Evolutionary conservation across 2,113 vertebrate species (phyloP).

Genomic region (Pelmatolapia mariae): DNA sequence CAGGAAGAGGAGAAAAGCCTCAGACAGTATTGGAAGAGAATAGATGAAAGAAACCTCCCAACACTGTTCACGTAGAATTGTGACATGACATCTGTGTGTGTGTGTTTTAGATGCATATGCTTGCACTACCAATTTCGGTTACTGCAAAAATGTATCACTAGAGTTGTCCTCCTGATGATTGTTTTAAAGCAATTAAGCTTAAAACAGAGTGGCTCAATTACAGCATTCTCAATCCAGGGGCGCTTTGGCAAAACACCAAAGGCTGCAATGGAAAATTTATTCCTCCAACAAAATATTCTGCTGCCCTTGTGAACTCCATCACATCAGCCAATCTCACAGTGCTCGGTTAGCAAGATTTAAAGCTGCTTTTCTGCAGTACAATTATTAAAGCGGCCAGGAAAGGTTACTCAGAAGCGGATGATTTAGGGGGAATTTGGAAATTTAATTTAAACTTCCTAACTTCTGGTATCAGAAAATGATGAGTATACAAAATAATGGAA

Average conservation of each 20-base stretch:
- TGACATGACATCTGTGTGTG: background rate
- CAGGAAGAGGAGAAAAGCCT: background rate
- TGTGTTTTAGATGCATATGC: background rate
- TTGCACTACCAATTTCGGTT: background rate
- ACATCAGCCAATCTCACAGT: background rate
- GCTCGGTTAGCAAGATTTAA: background rate
- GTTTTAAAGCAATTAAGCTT: background rate
- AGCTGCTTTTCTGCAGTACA: background rate
- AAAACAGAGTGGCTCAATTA: background rate
- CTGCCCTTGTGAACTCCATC: slow-evolving; percentile 24
- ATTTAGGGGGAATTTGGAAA: background rate
- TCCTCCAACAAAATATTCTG: slow-evolving; percentile 12
- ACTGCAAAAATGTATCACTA: background rate
- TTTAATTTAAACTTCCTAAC: background rate
- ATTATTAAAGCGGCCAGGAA: background rate
- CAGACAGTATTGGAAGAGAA: background rate
- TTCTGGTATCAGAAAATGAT: background rate
- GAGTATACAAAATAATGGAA: background rate
- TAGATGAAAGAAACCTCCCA: background rate
- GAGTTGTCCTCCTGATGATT: background rate
- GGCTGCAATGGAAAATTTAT: slow-evolving; percentile 18
- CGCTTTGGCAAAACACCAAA: background rate
- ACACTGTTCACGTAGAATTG: background rate
- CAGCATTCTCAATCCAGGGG: background rate
- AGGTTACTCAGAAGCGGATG: background rate